These are phyloP conservation scores for Cheilosia vulpina DNA, from an alignment of 2,888 invertebrate species.

Conservation along the genomic window DNA sequence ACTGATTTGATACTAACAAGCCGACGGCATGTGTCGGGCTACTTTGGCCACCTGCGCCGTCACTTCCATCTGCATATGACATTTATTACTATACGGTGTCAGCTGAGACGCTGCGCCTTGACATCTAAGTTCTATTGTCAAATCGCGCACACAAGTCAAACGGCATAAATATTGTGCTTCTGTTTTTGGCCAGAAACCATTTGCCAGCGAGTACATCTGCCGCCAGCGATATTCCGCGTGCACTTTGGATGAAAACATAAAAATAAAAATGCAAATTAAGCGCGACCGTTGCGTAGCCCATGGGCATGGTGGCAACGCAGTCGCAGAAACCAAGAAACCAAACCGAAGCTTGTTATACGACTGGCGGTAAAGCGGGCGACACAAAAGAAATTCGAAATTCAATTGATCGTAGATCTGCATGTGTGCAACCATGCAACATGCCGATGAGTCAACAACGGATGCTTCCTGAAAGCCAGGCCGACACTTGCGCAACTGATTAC, in stretches of 20 bases:
- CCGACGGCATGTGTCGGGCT: slow-evolving; percentile 60
- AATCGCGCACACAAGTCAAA: slow-evolving; percentile 12
- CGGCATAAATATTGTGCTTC: slow-evolving; percentile 17
- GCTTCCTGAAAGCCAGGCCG: slow-evolving; percentile 71
- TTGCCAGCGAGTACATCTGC: slow-evolving; percentile 79
- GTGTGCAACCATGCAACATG: slow-evolving; percentile 54
- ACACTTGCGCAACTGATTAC: slow-evolving; percentile 70
- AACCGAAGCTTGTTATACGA: slow-evolving; percentile 55
- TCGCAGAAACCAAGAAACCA: slow-evolving; percentile 17
- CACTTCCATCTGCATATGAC: slow-evolving; percentile 70
- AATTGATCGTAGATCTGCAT: slow-evolving; percentile 80
- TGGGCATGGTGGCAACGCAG: slow-evolving; percentile 28
- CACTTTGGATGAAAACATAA: slow-evolving; percentile 82
- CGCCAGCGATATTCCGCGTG: slow-evolving; percentile 79
- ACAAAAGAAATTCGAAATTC: slow-evolving; percentile 74
- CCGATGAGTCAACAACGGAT: slow-evolving; percentile 68
- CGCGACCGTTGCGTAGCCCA: slow-evolving; percentile 76
- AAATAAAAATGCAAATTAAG: slow-evolving; percentile 83
- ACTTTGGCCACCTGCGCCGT: slow-evolving; percentile 62
- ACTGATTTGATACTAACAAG: slow-evolving; percentile 75
- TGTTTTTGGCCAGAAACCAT: slow-evolving; percentile 40
- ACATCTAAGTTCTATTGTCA: slow-evolving; percentile 60
- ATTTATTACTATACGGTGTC: slow-evolving; percentile 52
- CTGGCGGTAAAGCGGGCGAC: slow-evolving; percentile 71
- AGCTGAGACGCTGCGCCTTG: slow-evolving; percentile 62